Conservation (phyloP, 2,888 invertebrate species). For the Epinotia bilunana region DNA sequence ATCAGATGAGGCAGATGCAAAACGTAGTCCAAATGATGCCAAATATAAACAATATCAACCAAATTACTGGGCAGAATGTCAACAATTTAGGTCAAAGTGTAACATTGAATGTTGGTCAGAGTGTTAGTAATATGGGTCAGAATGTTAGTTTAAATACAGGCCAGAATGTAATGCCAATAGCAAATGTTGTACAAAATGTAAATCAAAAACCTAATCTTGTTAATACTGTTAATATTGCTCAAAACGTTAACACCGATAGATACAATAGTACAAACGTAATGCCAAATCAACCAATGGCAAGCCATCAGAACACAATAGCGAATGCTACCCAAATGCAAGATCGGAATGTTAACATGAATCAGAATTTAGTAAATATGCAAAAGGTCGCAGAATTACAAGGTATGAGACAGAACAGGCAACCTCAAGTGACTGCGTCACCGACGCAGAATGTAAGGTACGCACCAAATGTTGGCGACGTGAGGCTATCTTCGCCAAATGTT, state of each 20-base stretch:
- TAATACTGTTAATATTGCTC: not conserved
- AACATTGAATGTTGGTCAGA: constrained; percentile 15
- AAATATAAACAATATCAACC: constrained; percentile 48
- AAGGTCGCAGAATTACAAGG: constrained; percentile 36
- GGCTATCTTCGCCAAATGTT: constrained; percentile 10
- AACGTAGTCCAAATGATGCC: constrained; percentile 36
- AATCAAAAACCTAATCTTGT: constrained; percentile 20
- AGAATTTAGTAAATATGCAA: constrained; percentile 41
- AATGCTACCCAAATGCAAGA: constrained; percentile 42
- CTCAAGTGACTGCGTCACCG: constrained; percentile 38
- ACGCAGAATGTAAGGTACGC: constrained; percentile 35
- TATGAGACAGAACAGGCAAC: constrained; percentile 35
- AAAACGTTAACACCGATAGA: constrained; percentile 32
- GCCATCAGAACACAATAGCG: constrained; percentile 44
- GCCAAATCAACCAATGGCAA: constrained; percentile 30
- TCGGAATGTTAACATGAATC: constrained; percentile 31
- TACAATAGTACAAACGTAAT: constrained; percentile 47
- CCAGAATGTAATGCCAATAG: constrained; percentile 53
- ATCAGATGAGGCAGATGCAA: constrained; percentile 42
- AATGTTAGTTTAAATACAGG: constrained; percentile 50
- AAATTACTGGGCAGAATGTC: constrained; percentile 33
- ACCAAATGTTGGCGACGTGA: constrained; percentile 12
- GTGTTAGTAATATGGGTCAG: constrained; percentile 7
- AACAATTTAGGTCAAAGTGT: constrained; percentile 25
- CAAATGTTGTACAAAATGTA: constrained; percentile 38